Conservation (phyloP, 2,113 vertebrate species). For the Otis tarda region DNA sequence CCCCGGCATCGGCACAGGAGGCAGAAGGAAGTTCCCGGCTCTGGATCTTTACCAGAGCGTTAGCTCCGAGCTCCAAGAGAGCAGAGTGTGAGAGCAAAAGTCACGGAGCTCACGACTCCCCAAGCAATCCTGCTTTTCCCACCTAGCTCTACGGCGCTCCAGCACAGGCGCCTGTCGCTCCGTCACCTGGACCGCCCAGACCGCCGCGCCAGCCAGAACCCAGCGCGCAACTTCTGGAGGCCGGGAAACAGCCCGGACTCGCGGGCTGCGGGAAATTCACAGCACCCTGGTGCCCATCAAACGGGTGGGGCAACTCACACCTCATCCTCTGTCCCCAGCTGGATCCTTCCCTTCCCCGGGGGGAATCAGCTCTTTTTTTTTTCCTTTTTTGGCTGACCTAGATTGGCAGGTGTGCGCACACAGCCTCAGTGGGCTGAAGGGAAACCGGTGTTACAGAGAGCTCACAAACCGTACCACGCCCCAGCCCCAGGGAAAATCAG, state of each 20-base stretch:
- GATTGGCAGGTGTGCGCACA: background rate
- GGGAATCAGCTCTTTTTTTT: background rate
- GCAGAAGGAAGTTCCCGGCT: background rate
- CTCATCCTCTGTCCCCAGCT: background rate
- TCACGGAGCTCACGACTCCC: background rate
- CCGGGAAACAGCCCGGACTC: background rate
- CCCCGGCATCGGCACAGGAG: background rate
- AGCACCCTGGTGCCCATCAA: background rate
- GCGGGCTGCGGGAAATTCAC: background rate
- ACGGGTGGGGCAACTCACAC: background rate
- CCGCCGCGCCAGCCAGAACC: background rate
- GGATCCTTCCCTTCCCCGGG: background rate
- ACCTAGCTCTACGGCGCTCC: background rate
- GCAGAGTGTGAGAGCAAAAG: background rate
- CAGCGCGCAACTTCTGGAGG: background rate
- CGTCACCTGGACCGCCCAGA: background rate
- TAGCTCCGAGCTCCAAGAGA: background rate
- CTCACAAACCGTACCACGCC: background rate
- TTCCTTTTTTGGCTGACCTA: background rate
- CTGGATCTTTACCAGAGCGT: rapidly evolving
- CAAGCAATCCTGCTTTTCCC: background rate
- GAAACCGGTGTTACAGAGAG: background rate
- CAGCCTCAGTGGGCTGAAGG: background rate
- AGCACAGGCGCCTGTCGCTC: background rate
- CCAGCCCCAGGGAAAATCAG: background rate